Evolutionary conservation across 2,113 vertebrate species (phyloP).

Genomic region (Oryzias curvinotus): DNA sequence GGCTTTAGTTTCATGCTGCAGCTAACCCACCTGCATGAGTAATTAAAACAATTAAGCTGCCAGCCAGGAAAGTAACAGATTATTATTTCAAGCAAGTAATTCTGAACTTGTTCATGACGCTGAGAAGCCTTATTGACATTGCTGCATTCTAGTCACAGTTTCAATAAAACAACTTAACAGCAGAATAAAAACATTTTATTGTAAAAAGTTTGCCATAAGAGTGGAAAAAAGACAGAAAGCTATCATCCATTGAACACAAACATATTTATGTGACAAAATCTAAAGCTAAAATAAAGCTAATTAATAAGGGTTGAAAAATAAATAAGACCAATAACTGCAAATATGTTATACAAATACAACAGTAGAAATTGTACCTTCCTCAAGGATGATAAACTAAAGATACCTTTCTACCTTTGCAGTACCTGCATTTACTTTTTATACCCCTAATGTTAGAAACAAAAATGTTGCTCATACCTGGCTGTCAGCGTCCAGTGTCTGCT

Average conservation of each 20-base stretch:
- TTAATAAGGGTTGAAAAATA: no score
- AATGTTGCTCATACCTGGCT: constrained; percentile 73
- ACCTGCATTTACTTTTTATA: background rate
- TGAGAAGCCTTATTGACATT: background rate
- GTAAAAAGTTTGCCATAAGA: background rate
- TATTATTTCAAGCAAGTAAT: background rate
- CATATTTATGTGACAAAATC: no score
- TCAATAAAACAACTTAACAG: constrained; percentile 3
- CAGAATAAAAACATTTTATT: background rate
- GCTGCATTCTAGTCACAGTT: background rate
- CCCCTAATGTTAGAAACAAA: background rate
- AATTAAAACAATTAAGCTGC: background rate
- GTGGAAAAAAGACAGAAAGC: no score
- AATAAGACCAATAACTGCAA: no score
- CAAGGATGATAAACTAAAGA: no score
- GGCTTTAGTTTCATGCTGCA: background rate
- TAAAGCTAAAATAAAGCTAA: no score
- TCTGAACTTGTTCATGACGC: background rate
- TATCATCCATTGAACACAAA: no score
- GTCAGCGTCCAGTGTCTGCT: constrained; percentile 88
- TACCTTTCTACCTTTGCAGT: no score
- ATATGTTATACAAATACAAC: no score
- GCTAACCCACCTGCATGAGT: background rate
- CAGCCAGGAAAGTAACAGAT: no score
- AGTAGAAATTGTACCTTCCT: no score